A percentile compares a stretch with the other conserved stretches of the same genome.
These are phyloP conservation scores for Capromys pilorides DNA, from an alignment of 2,797 vertebrate genomes.

Conservation along the genomic window DNA sequence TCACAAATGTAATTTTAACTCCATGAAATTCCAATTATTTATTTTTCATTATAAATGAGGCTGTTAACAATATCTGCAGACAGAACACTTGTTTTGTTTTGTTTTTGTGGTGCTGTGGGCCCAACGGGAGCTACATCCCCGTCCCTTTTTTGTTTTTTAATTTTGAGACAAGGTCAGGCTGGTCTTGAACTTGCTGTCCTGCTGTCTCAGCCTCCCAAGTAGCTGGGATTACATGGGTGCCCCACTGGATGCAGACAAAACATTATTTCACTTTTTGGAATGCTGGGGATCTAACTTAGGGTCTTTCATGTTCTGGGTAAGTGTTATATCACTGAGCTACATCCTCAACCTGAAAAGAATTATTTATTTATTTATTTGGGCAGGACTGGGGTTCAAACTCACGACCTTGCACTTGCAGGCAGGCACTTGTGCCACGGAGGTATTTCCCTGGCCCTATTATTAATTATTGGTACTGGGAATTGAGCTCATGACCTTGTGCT, in stretches of 20 bases:
- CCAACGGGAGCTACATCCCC: neutral
- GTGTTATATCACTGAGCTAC: neutral
- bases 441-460: too few relatives aligned
- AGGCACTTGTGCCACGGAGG: too few relatives aligned
- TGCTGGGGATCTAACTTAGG: neutral
- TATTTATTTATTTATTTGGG: neutral
- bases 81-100: neutral
- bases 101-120: neutral
- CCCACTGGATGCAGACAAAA: neutral
- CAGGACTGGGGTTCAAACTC: too few relatives aligned
- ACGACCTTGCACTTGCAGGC: too few relatives aligned
- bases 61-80: neutral
- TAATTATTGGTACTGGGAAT: too few relatives aligned
- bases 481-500: too few relatives aligned
- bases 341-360: neutral
- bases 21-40: slow-evolving; percentile 14
- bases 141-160: neutral
- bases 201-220: neutral
- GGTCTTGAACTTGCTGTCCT: neutral
- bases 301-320: neutral
- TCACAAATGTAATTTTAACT: slow-evolving; percentile 61
- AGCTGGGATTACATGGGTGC: neutral
- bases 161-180: neutral
- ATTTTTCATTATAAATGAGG: slow-evolving; percentile 25
- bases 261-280: neutral